phyloP scores from a whole-genome alignment of 2,888 invertebrate genomes.

The Dasysyrphus tricinctus region DNA sequence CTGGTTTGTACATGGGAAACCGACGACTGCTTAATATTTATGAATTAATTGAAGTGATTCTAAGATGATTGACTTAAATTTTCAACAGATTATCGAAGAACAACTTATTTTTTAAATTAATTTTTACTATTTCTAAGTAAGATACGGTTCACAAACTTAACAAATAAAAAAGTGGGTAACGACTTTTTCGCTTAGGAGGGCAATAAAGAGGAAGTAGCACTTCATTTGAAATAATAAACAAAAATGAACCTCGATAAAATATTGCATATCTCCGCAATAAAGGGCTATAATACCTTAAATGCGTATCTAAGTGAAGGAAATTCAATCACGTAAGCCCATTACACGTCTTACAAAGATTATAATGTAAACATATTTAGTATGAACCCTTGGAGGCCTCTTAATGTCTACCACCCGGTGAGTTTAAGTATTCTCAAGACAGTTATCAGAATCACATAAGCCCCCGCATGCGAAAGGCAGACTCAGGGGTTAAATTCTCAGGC shows the following conservation, averaged over 20 bases:
- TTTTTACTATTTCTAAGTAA: too few relatives aligned
- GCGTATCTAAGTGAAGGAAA: not conserved
- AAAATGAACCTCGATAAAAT: not conserved
- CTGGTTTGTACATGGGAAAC: too few relatives aligned
- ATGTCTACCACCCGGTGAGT: not conserved
- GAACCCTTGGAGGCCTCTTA: not conserved
- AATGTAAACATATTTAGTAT: not conserved
- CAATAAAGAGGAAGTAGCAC: too few relatives aligned
- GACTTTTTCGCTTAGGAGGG: too few relatives aligned
- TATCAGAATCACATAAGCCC: not conserved
- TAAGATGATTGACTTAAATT: too few relatives aligned
- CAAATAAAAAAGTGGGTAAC: too few relatives aligned
- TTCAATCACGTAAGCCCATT: constrained; percentile 7
- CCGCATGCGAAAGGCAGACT: not conserved
- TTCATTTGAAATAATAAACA: not conserved
- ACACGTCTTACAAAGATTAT: not conserved
- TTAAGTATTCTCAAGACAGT: not conserved
- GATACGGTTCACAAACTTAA: too few relatives aligned
- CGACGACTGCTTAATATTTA: too few relatives aligned
- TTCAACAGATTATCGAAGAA: too few relatives aligned
- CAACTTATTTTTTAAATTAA: too few relatives aligned
- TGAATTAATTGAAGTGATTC: too few relatives aligned
- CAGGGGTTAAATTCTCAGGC: not conserved
- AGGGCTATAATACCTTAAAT: not conserved
- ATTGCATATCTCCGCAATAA: not conserved